Base-by-base conservation (phyloP, 1,140 invertebrate species). In the Drosophila lini region DNA sequence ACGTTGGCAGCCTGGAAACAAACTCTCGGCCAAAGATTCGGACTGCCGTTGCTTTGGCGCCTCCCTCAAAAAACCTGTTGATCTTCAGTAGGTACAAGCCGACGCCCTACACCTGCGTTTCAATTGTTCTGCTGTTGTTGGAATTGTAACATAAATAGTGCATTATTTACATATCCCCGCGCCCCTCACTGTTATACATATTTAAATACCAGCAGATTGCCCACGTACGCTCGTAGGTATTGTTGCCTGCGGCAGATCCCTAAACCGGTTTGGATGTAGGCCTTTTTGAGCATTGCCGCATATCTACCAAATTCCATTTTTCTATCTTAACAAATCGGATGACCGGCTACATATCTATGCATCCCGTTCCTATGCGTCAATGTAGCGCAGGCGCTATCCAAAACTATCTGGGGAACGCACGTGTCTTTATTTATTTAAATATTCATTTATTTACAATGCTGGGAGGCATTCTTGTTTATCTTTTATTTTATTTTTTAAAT, bases 1-100 rank as follows among this genome's bases (percentile, higher is more conserved):
- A 89, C 84, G 80, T 77, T 88, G 75, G 40, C 82, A 81, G 40
- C 52, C 62, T 44, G n/a, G 38, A 32, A 65, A 22, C 60, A 25
- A 61, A 64, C 7, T 45, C 16, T 32, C 36, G 16, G 55, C 44
- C 11, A 36, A 15, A 53, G 19, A 41, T 60, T 31, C 28, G 11
- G 22, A 9, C 15, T n/a, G 42, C 41, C 44, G n/a, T n/a, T 42
- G n/a, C 41, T 32, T 32, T 31, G 31, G 31, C 8, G 38, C 10
- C 48, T 53, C 42, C 47, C 53, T 32, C 36, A 45, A 32, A 59
- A 63, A 74, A 60, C 75, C 70, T 83, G 64, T 73, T 65, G 53
- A 57, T 69, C 44, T 40, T 25, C 16, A 16, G 8, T 25, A 45
- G 28, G 38, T 34, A 34, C 42, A 41, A 61, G 38, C 38, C 31